Percentiles rank a stretch among this genome's conserved stretches.
phyloP scores from a whole-genome alignment of 2,888 invertebrate species.

The Hemaris fuciformis region DNA sequence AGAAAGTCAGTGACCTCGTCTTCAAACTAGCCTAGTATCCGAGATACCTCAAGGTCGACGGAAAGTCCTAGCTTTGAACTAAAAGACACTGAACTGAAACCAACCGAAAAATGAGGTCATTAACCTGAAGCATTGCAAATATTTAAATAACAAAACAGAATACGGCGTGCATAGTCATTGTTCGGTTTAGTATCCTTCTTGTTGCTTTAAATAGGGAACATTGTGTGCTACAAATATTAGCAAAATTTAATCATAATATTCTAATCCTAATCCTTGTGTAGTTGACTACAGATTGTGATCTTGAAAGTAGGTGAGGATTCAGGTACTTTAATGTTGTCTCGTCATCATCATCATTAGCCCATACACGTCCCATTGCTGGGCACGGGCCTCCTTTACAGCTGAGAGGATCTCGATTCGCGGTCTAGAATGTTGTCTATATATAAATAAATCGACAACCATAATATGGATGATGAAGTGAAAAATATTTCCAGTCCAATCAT shows the following conservation, averaged over 20 bases:
- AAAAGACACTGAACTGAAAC: not conserved
- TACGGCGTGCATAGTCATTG: not conserved
- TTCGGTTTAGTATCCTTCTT: not conserved
- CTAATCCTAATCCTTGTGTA: no score
- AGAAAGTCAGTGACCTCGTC: not conserved
- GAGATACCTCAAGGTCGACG: slow-evolving; percentile 1
- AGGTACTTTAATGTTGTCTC: no score
- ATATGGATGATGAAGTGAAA: no score
- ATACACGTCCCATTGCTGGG: no score
- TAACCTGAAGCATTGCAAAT: not conserved
- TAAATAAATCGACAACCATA: no score
- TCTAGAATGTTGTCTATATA: no score
- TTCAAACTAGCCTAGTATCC: slow-evolving; percentile 6
- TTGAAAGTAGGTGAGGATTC: no score
- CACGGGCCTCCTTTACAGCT: no score
- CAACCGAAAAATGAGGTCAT: not conserved
- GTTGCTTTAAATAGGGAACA: not conserved
- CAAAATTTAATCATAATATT: not conserved
- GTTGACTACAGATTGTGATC: no score
- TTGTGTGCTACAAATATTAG: not conserved
- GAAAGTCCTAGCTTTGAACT: not conserved
- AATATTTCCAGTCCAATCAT: no score
- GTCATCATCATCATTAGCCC: no score
- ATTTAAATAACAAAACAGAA: slow-evolving; percentile 2
- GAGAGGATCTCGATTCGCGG: no score